Conservation (phyloP, 2,113 vertebrate genomes). For the Nothobranchius furzeri region DNA sequence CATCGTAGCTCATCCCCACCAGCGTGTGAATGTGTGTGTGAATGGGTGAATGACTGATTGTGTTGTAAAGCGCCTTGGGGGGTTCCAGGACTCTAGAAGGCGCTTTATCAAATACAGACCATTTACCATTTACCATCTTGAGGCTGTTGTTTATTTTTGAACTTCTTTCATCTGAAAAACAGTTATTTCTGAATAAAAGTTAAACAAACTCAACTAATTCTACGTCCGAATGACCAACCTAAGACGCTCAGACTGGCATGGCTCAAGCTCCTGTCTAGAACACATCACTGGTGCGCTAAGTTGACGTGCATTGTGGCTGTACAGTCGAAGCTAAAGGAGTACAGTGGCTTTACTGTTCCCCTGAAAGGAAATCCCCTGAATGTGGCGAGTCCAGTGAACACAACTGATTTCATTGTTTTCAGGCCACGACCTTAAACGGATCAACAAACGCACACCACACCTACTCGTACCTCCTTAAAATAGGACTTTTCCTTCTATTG, state of each 20-base stretch:
- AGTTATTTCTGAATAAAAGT: not conserved
- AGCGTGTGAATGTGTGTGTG: too few relatives aligned
- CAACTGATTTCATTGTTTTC: slow-evolving; percentile 11
- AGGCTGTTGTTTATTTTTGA: too few relatives aligned
- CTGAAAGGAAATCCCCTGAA: slow-evolving; percentile 8
- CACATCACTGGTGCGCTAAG: not conserved
- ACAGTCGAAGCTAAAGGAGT: not conserved
- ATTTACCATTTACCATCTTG: too few relatives aligned
- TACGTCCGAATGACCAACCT: not conserved
- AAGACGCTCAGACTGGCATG: not conserved
- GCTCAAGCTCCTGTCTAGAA: not conserved
- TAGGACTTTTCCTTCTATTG: not conserved
- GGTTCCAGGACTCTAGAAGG: too few relatives aligned
- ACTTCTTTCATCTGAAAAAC: too few relatives aligned
- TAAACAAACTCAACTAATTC: not conserved
- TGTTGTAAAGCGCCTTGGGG: too few relatives aligned
- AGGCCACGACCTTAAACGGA: slow-evolving; percentile 1
- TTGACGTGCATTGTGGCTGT: not conserved
- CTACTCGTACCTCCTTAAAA: not conserved
- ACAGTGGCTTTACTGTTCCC: not conserved
- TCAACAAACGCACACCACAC: slow-evolving; percentile 9
- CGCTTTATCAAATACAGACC: too few relatives aligned
- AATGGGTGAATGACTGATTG: too few relatives aligned
- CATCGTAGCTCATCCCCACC: too few relatives aligned
- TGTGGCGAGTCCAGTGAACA: slow-evolving; percentile 2